Conservation (phyloP, 2,888 invertebrate species). For the Rhimphoctona megacephalus region DNA sequence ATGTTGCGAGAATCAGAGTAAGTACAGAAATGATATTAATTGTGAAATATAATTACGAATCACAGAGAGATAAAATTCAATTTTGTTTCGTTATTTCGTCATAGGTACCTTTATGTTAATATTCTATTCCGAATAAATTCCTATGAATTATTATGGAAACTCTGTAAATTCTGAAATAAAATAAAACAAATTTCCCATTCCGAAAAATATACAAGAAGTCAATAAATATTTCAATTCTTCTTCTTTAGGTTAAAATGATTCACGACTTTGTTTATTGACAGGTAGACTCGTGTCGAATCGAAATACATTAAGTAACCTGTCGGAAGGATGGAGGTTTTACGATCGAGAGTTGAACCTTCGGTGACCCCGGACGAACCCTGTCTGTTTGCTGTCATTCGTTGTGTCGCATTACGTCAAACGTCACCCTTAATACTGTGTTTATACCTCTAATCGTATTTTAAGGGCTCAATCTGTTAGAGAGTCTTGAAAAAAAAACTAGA, state of each 20-base stretch:
- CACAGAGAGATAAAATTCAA: background rate
- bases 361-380: conserved; percentile 57
- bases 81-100: background rate
- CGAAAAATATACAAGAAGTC: background rate
- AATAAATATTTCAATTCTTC: background rate
- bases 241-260: background rate
- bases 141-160: background rate
- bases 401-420: conserved; percentile 52
- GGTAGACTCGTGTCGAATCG: conserved; percentile 21
- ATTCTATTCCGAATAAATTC: background rate
- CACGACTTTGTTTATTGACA: conserved; percentile 10
- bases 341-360: conserved; percentile 16
- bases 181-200: background rate
- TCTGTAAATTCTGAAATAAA: background rate
- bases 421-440: conserved; percentile 72
- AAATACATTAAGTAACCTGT: conserved; percentile 29
- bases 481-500: conserved; percentile 30
- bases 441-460: conserved; percentile 77
- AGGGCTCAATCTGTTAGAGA: conserved; percentile 77
- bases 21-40: background rate
- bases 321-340: conserved; percentile 7
- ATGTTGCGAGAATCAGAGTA: background rate
- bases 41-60: background rate
- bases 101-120: background rate
- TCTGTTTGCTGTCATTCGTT: conserved; percentile 71